phyloP scores from a whole-genome alignment of 1,140 invertebrate species.

The Achatina immaculata region DNA sequence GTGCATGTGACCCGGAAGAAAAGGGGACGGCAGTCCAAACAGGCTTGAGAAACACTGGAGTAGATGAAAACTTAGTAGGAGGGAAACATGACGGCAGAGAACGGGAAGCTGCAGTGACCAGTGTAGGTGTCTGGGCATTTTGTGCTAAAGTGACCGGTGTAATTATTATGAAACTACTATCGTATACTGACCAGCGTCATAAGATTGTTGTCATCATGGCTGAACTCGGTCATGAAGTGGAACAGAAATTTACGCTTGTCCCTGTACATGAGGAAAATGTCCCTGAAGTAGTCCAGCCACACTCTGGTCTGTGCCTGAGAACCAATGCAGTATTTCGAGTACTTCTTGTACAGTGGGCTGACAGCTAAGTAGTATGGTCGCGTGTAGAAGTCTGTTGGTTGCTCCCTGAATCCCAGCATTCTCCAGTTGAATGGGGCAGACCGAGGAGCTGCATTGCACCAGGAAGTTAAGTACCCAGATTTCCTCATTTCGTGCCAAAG shows the following conservation, averaged over 20 bases:
- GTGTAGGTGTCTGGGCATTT: too few relatives aligned
- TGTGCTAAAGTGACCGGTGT: too few relatives aligned
- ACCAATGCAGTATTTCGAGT: slow-evolving; percentile 78
- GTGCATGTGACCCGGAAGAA: too few relatives aligned
- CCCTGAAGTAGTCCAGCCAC: slow-evolving; percentile 78
- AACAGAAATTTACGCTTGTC: slow-evolving; percentile 84
- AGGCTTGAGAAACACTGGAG: too few relatives aligned
- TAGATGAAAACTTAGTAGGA: too few relatives aligned
- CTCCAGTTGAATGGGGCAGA: slow-evolving; percentile 92
- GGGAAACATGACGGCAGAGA: too few relatives aligned
- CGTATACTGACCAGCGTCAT: slow-evolving; percentile 78
- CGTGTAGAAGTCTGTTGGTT: slow-evolving; percentile 93
- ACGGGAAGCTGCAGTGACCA: too few relatives aligned
- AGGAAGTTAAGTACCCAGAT: slow-evolving; percentile 82
- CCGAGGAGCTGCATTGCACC: slow-evolving; percentile 86
- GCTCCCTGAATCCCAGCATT: slow-evolving; percentile 85
- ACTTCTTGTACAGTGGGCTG: slow-evolving; percentile 75
- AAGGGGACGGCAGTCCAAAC: too few relatives aligned
- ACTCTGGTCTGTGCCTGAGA: slow-evolving; percentile 81
- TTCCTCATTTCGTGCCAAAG: slow-evolving; percentile 69
- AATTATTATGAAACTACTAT: too few relatives aligned
- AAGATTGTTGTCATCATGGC: slow-evolving; percentile 82
- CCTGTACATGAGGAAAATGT: slow-evolving; percentile 77
- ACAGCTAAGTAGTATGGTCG: slow-evolving; percentile 81
- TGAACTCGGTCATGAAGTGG: slow-evolving; percentile 86